phyloP scores from a whole-genome alignment of 2,797 vertebrate species.

The Semotilus atromaculatus region DNA sequence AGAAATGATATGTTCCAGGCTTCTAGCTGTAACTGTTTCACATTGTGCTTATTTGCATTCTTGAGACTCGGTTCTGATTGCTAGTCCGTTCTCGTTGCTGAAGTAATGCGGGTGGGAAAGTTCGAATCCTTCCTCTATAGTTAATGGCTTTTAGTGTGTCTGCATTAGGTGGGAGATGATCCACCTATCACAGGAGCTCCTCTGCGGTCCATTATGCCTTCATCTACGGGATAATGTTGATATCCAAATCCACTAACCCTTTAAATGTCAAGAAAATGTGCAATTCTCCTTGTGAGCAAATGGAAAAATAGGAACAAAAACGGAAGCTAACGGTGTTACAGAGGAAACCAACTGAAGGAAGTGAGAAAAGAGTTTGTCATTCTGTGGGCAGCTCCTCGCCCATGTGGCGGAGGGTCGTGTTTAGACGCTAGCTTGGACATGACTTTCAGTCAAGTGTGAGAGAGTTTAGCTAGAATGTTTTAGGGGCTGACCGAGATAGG shows the following conservation, averaged over 20 bases:
- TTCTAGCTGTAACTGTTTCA: conserved; percentile 50
- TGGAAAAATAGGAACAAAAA: background rate
- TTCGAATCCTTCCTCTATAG: conserved; percentile 49
- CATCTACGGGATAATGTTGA: conserved; percentile 23
- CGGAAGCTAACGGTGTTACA: background rate
- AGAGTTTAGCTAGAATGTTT: conserved; percentile 69
- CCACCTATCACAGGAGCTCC: conserved; percentile 11
- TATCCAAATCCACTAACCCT: conserved; percentile 15
- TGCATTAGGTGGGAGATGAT: conserved; percentile 35
- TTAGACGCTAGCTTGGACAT: conserved; percentile 60
- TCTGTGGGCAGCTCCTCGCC: conserved; percentile 3
- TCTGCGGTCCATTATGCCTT: conserved; percentile 45
- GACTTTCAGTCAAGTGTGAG: conserved; percentile 73
- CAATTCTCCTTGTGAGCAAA: background rate
- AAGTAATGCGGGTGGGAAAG: conserved; percentile 53
- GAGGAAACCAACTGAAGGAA: conserved; percentile 18
- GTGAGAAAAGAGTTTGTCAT: conserved; percentile 20
- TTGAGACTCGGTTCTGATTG: conserved; percentile 57
- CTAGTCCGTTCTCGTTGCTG: conserved; percentile 58
- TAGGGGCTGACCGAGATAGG: conserved; percentile 65
- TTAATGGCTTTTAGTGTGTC: conserved; percentile 54
- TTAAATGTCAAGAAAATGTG: conserved; percentile 7
- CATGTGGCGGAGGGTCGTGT: conserved; percentile 47
- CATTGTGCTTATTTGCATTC: conserved; percentile 64
- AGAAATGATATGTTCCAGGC: conserved; percentile 63